Evolutionary conservation across 2,888 invertebrate species (phyloP), one percentile per base, ranked within the genome.

Genomic region (Aromia moschata): DNA sequence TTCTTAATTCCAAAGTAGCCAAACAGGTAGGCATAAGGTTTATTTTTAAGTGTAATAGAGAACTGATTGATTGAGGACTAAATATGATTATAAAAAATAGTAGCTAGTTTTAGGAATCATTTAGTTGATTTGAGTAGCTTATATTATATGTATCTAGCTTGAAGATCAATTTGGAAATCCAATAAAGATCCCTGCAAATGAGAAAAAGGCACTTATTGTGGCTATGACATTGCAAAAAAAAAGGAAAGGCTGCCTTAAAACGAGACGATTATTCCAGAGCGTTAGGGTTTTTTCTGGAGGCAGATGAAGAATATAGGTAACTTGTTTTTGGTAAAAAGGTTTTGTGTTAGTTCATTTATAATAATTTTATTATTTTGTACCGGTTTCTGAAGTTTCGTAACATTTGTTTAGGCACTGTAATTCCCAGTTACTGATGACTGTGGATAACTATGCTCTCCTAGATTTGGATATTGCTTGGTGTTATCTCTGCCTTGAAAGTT

Each of bases 381-480:
- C 25, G 7, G 25, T 11, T 3, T n/a, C 33, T 46, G n/a, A n/a
- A 46, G 12, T 46, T 54, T 37, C 25, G 57, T 25, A 60, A 45
- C 25, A 45, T 44, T 43, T 58, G 41, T 59, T 25, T 74, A 90
- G 89, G 65, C 86, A 84, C 53, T 91, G 90, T 76, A 83, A 87
- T 16, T 85, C 89, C 0, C 81, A 85, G 16, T 79, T 91, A 46
- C 81, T 94, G 20, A 83, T 87, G 56, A 80, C 85, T 0, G 92
- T 93, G 7, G 94, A 94, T 80, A 94, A 94, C 80, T 92, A 89
- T 80, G 94, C 91, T 0, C 83, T 93, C 2, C 83, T 94, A 25
- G 92, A 93, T 79, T 81, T 94, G 72, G 94, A 94, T 80, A 89
- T 94, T 64, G 89, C 92, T n/a, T 94, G 94, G 94, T 92, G 93